These are phyloP conservation scores for Delphinus delphis DNA, from an alignment of 2,113 vertebrate genomes.

Conservation along the genomic window DNA sequence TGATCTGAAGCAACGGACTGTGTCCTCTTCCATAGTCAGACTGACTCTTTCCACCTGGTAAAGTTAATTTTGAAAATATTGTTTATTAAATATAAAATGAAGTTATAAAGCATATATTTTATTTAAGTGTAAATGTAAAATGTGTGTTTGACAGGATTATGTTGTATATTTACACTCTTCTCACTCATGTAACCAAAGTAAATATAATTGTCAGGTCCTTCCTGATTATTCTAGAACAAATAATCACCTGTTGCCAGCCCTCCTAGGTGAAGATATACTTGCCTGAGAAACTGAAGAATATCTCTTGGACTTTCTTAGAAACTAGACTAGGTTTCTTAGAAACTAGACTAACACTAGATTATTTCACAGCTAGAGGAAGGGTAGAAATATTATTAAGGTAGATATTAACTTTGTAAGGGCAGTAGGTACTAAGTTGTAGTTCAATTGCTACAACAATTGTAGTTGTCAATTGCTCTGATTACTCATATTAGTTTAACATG, in stretches of 20 bases:
- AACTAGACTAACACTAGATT: background rate
- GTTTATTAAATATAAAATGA: background rate
- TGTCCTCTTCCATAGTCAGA: background rate
- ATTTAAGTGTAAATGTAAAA: background rate
- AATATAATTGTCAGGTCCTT: background rate
- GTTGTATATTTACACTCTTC: background rate
- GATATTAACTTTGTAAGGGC: slow-evolving; percentile 46
- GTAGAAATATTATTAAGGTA: slow-evolving; percentile 43
- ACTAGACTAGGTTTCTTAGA: background rate
- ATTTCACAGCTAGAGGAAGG: slow-evolving; percentile 40
- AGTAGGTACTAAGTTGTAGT: slow-evolving; percentile 47
- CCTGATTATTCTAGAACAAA: background rate
- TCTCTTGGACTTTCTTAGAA: background rate
- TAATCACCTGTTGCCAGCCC: background rate
- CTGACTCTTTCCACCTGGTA: background rate
- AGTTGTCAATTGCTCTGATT: slow-evolving; percentile 48
- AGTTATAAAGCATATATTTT: background rate
- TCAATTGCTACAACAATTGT: background rate
- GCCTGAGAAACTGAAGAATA: background rate
- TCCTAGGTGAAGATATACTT: background rate
- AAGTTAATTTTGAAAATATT: background rate
- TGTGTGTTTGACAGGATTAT: background rate
- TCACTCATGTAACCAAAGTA: background rate
- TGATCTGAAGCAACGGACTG: background rate
- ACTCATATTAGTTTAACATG: slow-evolving; percentile 61